Evolutionary conservation across 2,113 vertebrate species (phyloP).

Genomic region (Piaya cayana): DNA sequence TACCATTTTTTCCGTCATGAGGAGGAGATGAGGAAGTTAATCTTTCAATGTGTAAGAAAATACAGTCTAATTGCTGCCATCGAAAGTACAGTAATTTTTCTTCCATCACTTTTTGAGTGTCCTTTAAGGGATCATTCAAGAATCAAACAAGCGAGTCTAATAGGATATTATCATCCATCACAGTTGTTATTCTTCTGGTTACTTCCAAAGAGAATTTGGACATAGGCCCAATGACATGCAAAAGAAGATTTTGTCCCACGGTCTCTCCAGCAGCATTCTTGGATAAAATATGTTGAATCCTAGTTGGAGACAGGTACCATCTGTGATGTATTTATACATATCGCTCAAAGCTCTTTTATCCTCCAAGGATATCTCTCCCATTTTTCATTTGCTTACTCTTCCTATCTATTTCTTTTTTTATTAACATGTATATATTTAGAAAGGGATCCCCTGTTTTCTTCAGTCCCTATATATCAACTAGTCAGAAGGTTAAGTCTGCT

Average conservation of each 20-base stretch:
- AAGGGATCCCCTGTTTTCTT: not conserved
- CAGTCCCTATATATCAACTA: not conserved
- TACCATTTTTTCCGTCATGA: not conserved
- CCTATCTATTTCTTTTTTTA: not conserved
- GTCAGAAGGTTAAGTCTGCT: slow-evolving; percentile 3
- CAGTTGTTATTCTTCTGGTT: slow-evolving; percentile 56
- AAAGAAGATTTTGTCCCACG: slow-evolving; percentile 35
- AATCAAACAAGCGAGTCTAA: slow-evolving; percentile 58
- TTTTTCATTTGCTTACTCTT: slow-evolving; percentile 26
- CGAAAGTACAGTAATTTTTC: slow-evolving; percentile 34
- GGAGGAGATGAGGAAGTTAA: not conserved
- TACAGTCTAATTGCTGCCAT: not conserved
- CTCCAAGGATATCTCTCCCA: not conserved
- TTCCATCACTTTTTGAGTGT: slow-evolving; percentile 23
- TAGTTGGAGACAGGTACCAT: slow-evolving; percentile 54
- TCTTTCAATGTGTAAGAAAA: not conserved
- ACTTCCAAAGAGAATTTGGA: slow-evolving; percentile 40
- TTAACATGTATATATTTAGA: slow-evolving; percentile 8
- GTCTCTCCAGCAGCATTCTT: slow-evolving; percentile 22
- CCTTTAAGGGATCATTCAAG: slow-evolving; percentile 53
- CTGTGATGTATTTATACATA: slow-evolving; percentile 40
- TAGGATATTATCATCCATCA: slow-evolving; percentile 44
- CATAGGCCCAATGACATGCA: slow-evolving; percentile 26
- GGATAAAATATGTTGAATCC: slow-evolving; percentile 29
- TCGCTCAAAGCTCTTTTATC: slow-evolving; percentile 36